Base-by-base conservation (phyloP, 2,888 invertebrate species). In the Clostera curtula region DNA sequence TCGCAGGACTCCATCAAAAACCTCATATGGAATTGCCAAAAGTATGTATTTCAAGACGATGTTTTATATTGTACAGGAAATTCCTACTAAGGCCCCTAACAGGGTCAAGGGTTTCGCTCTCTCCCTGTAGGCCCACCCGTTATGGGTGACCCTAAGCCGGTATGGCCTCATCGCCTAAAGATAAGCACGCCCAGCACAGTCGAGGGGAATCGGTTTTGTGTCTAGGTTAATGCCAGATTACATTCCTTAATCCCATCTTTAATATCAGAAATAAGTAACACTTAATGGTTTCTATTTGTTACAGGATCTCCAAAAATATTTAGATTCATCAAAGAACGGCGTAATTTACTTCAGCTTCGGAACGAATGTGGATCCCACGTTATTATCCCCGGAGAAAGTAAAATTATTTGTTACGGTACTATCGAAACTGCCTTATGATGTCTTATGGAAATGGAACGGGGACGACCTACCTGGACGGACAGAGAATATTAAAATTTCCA, bases 281-380 rank as follows among this genome's bases (percentile, higher is more conserved):
- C n/a, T 23, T 13, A 12, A 12, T 2, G 3, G n/a, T 4, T 4
- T 24, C 25, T 2, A 17, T 23, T 23, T 10, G 6, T 52, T 52
- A 12, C 31, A 77, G 73, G 71, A 73, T 4, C 40, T 82, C 0
- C 48, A 74, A 31, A 27, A 39, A 3, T 77, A 59, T 32, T 34
- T 80, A 1, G 68, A 76, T 18, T 58, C 63, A 1, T 71, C 80
- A 0, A 54, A 59, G 16, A 40, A 72, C n/a, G 84, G 82, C 0
- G 74, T 80, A 0, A 64, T 84, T 1, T 79, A 73, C 32, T 57
- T 84, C 20, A 84, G 82, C 37, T 67, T 82, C 28, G 84, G 83
- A 1, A 68, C 82, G 1, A 75, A 74, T 15, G 58, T 74, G 1
- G 44, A 58, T 2, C 60, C 71, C 1, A 52, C 59, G 2, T 20